A percentile compares a stretch with the other conserved stretches of the same genome.
phyloP scores from a whole-genome alignment of 2,113 vertebrate species.

The Saguinus midas region DNA sequence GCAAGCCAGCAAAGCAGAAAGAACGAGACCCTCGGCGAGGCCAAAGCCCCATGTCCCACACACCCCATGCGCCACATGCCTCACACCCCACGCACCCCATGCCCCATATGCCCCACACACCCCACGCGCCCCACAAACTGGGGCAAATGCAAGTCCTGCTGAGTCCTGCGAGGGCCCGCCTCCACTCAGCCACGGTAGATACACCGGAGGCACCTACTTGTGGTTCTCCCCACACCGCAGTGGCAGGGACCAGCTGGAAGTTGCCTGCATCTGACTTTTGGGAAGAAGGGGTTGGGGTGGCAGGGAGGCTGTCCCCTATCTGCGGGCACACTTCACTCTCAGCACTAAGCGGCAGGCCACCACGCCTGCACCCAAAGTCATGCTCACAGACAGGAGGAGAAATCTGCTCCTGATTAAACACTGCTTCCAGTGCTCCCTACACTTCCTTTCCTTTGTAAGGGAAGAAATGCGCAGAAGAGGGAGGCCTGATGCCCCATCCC shows the following conservation, averaged over 20 bases:
- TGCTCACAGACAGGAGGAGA: not conserved
- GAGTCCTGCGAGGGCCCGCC: not conserved
- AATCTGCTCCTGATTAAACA: not conserved
- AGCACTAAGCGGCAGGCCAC: too few species aligned
- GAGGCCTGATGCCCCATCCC: not conserved
- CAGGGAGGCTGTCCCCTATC: not conserved
- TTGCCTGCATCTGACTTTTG: not conserved
- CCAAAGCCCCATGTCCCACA: too few species aligned
- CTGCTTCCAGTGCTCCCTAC: not conserved
- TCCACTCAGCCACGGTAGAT: too few species aligned
- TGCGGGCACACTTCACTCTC: too few species aligned
- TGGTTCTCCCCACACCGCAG: too few species aligned
- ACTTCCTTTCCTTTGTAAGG: not conserved
- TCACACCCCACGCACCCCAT: too few species aligned
- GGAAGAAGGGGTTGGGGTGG: not conserved
- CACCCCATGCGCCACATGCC: too few species aligned
- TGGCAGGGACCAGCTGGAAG: not conserved
- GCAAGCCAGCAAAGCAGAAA: too few species aligned
- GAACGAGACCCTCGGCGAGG: not conserved
- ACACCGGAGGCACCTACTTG: fast-evolving
- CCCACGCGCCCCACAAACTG: too few species aligned
- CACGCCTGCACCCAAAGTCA: too few species aligned
- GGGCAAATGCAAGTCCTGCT: not conserved
- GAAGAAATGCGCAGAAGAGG: not conserved
- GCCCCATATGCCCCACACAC: too few species aligned